Percentiles rank a stretch among this genome's conserved stretches.
phyloP scores from a whole-genome alignment of 2,113 vertebrate species.

The Salvator merianae region DNA sequence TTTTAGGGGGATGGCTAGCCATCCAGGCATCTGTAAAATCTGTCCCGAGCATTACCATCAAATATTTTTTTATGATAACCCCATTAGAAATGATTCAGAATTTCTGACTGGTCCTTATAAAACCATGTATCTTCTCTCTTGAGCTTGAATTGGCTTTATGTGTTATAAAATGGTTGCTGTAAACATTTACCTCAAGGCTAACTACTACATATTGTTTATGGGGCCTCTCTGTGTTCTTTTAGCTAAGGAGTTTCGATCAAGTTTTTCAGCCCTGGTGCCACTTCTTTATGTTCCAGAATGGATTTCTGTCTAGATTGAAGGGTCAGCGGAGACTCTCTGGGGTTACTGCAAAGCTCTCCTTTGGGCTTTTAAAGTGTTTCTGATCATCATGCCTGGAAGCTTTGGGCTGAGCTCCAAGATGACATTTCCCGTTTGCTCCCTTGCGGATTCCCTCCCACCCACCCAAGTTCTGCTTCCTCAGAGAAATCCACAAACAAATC shows the following conservation, averaged over 20 bases:
- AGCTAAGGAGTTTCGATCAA: slow-evolving; percentile 22
- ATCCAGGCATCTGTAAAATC: neutral
- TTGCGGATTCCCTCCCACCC: neutral
- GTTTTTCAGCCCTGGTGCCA: slow-evolving; percentile 2
- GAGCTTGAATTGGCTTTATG: neutral
- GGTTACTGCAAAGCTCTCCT: neutral
- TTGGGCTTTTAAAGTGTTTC: neutral
- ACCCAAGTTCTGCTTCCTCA: neutral
- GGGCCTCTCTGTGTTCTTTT: neutral
- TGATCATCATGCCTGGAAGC: neutral
- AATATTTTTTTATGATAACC: neutral
- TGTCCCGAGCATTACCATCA: neutral
- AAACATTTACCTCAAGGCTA: neutral
- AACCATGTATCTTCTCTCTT: neutral
- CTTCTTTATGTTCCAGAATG: slow-evolving; percentile 28
- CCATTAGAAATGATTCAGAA: neutral
- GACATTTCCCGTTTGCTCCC: neutral
- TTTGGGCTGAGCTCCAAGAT: neutral
- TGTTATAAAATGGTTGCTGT: neutral
- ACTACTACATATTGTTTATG: neutral
- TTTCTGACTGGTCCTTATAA: neutral
- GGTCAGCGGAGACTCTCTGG: neutral
- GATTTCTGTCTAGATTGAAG: slow-evolving; percentile 16
- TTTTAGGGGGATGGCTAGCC: too few species aligned
- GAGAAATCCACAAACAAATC: neutral